Evolutionary conservation across 1,140 invertebrate genomes (phyloP), one percentile per base, ranked within the genome.

Genomic region (Neodiprion pinetum): DNA sequence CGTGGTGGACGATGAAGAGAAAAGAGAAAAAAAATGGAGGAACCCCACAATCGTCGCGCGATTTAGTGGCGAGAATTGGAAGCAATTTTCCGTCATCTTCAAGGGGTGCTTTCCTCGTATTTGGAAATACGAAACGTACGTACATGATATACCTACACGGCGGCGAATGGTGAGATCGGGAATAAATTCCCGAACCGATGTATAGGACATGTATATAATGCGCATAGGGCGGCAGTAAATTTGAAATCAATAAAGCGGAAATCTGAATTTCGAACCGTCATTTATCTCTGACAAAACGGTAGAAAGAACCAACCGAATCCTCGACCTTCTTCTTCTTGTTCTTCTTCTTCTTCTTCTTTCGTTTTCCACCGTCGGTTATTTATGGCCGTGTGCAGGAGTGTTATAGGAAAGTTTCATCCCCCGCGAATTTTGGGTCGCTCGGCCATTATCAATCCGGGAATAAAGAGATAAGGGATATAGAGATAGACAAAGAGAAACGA

Each of bases 171-270:
- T 21, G 17, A 21, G 17, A 21, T 21, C 17, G 17, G 17, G 17
- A 21, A 21, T 21, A 21, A 21, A 21, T 21, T 21, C 50, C 50
- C n/a, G 50, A 53, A 53, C 50, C n/a, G 50, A 53, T 53, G n/a
- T 53, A 14, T n/a, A 53, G 17, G 17, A 21, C 1, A 21, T 21
- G 17, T 21, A 0, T 21, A 21, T 21, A 21, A 21, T 21, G 17
- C 17, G 17, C 17, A 21, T 21, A 21, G 17, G 17, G 17, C 17
- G 50, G 50, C 50, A 53, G n/a, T 53, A 53, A 53, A 53, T 53
- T 53, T 53, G 50, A 53, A 11, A 53, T 53, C 50, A 53, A 53
- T 53, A 53, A 53, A 53, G 50, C 50, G 50, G 50, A 53, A 53
- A 53, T 53, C 50, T 53, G 50, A 53, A 53, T 53, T 53, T 53